These are phyloP conservation scores for Brachylomia viminalis DNA, from an alignment of 2,888 invertebrate species.

Conservation along the genomic window DNA sequence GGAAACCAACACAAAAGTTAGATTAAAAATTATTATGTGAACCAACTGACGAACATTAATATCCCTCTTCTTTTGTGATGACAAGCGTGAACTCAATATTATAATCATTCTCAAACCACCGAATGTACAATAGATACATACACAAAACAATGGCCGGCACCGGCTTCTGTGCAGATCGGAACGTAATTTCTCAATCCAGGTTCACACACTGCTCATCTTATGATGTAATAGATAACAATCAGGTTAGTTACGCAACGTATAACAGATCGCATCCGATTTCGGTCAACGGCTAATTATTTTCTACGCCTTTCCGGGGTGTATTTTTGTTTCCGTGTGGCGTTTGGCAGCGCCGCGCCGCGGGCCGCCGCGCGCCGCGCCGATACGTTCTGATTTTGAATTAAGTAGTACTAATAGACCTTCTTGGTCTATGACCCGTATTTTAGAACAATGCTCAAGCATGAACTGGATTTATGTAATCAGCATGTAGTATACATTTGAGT, in stretches of 20 bases:
- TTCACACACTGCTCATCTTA: slow-evolving; percentile 65
- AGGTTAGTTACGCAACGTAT: slow-evolving; percentile 52
- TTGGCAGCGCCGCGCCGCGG: too few relatives aligned
- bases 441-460: not conserved
- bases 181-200: slow-evolving; percentile 61
- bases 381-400: slow-evolving; percentile 30
- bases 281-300: slow-evolving; percentile 54
- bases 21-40: slow-evolving; percentile 41
- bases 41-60: slow-evolving; percentile 21
- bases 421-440: not conserved
- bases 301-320: slow-evolving; percentile 55
- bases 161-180: slow-evolving; percentile 42
- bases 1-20: slow-evolving; percentile 44
- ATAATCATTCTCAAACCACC: slow-evolving; percentile 40
- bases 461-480: not conserved
- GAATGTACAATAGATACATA: slow-evolving; percentile 44
- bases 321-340: slow-evolving; percentile 37
- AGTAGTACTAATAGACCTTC: not conserved
- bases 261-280: slow-evolving; percentile 64
- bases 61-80: slow-evolving; percentile 12
- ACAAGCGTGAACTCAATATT: slow-evolving; percentile 34
- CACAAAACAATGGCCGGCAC: slow-evolving; percentile 47
- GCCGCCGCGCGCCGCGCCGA: slow-evolving; percentile 42
- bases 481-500: not conserved
- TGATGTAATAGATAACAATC: slow-evolving; percentile 64